Evolutionary conservation across 2,113 vertebrate species (phyloP), one percentile per base, ranked within the genome.

Genomic region (Ptilonorhynchus violaceus): DNA sequence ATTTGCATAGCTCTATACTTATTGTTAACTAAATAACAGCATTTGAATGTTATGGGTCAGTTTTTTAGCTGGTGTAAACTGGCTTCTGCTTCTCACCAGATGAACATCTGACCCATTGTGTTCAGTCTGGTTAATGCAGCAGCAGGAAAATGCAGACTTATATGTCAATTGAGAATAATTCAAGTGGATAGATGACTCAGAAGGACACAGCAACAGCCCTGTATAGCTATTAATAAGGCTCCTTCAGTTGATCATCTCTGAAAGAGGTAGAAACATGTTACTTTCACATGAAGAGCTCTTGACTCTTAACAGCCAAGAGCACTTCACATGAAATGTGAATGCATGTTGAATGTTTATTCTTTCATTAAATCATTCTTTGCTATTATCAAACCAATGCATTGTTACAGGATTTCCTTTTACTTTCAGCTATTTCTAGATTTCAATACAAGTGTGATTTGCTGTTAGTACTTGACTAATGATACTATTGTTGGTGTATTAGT

Each of bases 221-320:
- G 88, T 83, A 88, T 47, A 95, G 92, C 95, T 91, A 94, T 94
- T 92, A 93, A 96, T 89, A 93, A 91, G 91, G 84, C 64, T 93
- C 76, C 94, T 96, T 97, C 77, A 97, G 69, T 1, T 60, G 77
- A 95, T 93, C 66, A 91, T 93, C 92, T 92, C 67, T 97, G 89
- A 97, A 96, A 97, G 96, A 93, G 82, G 94, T 94, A 88, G 88
- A 93, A 97, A 95, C 93, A 94, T 93, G 90, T 79, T 96, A 96
- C 95, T 96, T 97, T 94, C 92, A 77, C 47, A 33, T 97, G 95
- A 96, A 96, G 79, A 88, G 77, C 75, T 85, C 87, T 97, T 97
- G 79, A 69, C 92, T 96, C 82, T 77, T 92, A 93, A 88, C 59
- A 95, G 92, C 79, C 82, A 94, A 97, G 96, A 95, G 96, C 94